phyloP scores from a whole-genome alignment of 35 echinoderm and acorn worm genomes.

The Eucidaris tribuloides region DNA sequence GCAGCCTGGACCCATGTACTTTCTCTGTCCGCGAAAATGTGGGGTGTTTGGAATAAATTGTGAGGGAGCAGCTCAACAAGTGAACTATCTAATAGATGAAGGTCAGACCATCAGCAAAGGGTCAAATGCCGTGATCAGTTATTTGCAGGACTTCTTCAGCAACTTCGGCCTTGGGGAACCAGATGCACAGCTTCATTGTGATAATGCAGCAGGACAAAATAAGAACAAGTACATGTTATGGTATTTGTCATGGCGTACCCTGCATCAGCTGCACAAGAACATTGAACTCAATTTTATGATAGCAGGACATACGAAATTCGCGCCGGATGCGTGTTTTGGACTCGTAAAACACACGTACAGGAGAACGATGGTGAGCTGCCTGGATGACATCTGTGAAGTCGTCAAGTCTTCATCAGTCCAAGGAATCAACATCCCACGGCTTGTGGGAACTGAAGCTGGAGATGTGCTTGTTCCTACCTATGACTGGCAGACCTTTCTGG shows the following conservation, averaged over 20 bases:
- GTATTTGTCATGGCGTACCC: conserved; percentile 28
- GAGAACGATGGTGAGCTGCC: conserved; percentile 34
- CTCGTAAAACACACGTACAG: conserved; percentile 37
- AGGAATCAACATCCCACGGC: conserved; percentile 8
- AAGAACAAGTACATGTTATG: conserved; percentile 44
- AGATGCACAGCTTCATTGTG: not conserved
- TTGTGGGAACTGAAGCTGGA: conserved; percentile 33
- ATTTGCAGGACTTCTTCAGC: not conserved
- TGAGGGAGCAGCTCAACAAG: conserved; percentile 19
- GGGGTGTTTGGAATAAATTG: too few species aligned
- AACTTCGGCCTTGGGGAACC: not conserved
- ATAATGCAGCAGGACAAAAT: conserved; percentile 16
- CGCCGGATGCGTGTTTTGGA: conserved; percentile 58
- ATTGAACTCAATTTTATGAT: conserved; percentile 30
- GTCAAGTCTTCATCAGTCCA: not conserved
- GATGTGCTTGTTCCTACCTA: not conserved
- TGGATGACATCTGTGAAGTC: conserved; percentile 33
- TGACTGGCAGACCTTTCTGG: too few species aligned
- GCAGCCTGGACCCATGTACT: conserved; percentile 73
- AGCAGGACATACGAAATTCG: conserved; percentile 66
- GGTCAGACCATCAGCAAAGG: not conserved
- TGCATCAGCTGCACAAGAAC: not conserved
- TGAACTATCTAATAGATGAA: conserved; percentile 34
- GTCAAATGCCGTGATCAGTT: conserved; percentile 7
- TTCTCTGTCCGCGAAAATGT: conserved; percentile 55